Evolutionary conservation across 2,113 vertebrate genomes (phyloP).

Genomic region (Sinosuthora webbiana): DNA sequence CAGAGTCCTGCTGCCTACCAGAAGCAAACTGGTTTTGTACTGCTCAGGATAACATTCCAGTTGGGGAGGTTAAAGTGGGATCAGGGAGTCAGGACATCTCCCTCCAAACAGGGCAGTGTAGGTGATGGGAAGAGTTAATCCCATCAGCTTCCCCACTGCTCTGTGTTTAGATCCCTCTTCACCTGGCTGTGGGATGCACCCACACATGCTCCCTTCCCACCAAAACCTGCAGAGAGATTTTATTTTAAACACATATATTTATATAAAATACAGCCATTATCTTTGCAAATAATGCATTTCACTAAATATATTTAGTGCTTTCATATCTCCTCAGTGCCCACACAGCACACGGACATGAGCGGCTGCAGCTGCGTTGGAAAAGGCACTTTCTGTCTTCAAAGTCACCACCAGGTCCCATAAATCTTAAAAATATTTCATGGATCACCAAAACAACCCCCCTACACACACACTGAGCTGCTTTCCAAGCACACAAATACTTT

Average conservation of each 20-base stretch:
- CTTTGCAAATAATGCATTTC: neutral
- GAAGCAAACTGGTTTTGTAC: neutral
- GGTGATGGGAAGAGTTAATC: neutral
- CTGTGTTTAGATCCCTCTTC: neutral
- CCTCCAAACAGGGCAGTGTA: accelerated
- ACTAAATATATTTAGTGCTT: neutral
- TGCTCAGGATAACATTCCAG: neutral
- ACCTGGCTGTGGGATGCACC: neutral
- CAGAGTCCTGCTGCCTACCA: neutral
- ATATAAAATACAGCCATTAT: neutral
- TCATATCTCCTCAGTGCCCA: neutral
- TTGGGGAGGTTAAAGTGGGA: neutral
- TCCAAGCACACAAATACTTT: neutral
- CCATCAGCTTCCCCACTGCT: neutral
- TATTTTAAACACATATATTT: neutral
- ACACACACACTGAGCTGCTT: neutral
- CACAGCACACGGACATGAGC: accelerated
- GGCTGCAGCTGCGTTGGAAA: neutral
- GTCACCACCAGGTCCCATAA: neutral
- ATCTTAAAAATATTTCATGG: neutral
- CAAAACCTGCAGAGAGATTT: neutral
- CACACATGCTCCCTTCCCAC: neutral
- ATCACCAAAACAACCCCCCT: neutral
- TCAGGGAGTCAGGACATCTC: neutral
- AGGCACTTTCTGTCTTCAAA: neutral